Base-by-base conservation (phyloP, 2,797 vertebrate genomes). In the Notolepis coatsorum region DNA sequence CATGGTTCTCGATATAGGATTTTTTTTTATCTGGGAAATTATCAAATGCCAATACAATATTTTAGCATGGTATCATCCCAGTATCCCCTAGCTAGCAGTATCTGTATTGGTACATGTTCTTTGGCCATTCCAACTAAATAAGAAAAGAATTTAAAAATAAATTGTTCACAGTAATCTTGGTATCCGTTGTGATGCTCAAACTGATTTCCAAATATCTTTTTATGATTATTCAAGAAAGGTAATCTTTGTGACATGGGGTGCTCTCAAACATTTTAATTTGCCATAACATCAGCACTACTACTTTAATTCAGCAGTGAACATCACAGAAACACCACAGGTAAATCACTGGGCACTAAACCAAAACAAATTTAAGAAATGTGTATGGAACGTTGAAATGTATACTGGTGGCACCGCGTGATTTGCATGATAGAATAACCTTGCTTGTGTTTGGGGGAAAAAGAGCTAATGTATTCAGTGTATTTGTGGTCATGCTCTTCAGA, bases 401-500 rank as follows among this genome's bases (percentile, higher is more conserved):
- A n/a, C n/a, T 62, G 80, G 72, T 65, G n/a, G 86, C 67, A 12
- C 73, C 31, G 82, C 86, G 82, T 93, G 87, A 93, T 92, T 92
- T 92, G 88, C 90, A 93, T 92, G 90, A 93, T 90, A 90, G 89
- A 94, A 92, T 92, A 92, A 91, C 90, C 89, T 88, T 93, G 88
- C 77, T 80, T 84, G 80, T 88, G 87, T 89, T 88, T 81, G 81
- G 71, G 60, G 68, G 75, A 73, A 73, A 75, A 65, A 77, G 65
- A 84, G 80, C 81, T 93, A 93, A 94, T 93, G 82, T 94, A 93
- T 93, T 92, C 93, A 85, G 86, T 88, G 81, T 93, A 92, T 92
- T 92, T 93, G 92, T 93, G 91, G 92, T 93, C 92, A 93, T 92
- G 91, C 91, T 92, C 89, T 89, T 92, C 91, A 91, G 89, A n/a